These are phyloP conservation scores for Nothocercus julius DNA, from an alignment of 2,113 vertebrate species.

Conservation along the genomic window DNA sequence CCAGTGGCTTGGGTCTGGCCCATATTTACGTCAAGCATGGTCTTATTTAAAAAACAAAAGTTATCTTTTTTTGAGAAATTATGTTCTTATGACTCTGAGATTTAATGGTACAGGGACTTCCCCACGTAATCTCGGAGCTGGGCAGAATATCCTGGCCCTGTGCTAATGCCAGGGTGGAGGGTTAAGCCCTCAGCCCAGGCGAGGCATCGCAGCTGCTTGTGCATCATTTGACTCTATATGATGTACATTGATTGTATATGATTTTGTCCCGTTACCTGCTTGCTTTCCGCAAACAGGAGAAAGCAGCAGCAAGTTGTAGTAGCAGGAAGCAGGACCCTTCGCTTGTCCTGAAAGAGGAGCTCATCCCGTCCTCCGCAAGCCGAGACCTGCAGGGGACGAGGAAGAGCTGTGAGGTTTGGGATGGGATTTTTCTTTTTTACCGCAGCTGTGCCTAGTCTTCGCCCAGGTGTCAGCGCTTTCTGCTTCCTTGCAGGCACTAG, in stretches of 20 bases:
- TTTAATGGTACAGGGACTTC: no score
- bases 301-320: background rate
- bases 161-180: no score
- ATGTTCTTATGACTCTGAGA: no score
- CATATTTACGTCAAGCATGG: background rate
- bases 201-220: no score
- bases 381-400: background rate
- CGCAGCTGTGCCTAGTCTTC: background rate
- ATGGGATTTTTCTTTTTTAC: rapidly evolving
- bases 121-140: no score
- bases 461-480: background rate
- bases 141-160: no score
- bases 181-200: no score
- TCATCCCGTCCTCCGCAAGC: background rate
- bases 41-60: background rate
- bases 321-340: background rate
- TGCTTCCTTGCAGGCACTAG: background rate
- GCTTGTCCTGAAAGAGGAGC: background rate
- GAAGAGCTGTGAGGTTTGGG: background rate
- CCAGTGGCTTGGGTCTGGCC: background rate
- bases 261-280: background rate
- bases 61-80: no score
- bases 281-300: rapidly evolving
- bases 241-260: no score
- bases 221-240: no score